phyloP scores from a whole-genome alignment of 2,888 invertebrate genomes.

The Hypomecis atomaria region DNA sequence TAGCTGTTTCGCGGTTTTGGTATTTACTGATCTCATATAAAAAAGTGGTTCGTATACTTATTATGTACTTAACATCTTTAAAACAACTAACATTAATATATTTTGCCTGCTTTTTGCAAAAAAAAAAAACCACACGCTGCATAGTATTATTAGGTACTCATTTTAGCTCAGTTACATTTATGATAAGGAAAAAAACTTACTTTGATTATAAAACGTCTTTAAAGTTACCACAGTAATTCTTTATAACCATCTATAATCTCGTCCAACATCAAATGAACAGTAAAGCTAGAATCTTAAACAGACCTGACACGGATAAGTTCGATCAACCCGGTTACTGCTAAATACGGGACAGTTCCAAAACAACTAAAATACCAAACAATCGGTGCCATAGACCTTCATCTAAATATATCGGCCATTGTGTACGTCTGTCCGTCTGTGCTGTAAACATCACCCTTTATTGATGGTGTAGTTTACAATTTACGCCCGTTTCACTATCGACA shows the following conservation, averaged over 20 bases:
- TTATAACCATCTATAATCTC: background rate
- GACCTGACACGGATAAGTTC: conserved; percentile 11
- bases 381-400: conserved; percentile 38
- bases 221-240: no score
- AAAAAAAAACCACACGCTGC: no score
- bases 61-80: no score
- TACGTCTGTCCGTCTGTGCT: conserved; percentile 36
- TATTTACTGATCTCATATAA: no score
- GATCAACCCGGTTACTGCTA: conserved; percentile 15
- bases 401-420: conserved; percentile 37
- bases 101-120: no score
- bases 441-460: conserved; percentile 40
- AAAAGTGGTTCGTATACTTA: no score
- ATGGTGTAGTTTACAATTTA: conserved; percentile 25
- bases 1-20: no score
- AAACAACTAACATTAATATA: no score
- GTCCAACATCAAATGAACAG: background rate
- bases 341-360: conserved; percentile 13
- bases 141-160: no score
- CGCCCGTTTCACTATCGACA: conserved; percentile 30
- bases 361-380: conserved; percentile 28
- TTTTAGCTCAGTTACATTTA: no score
- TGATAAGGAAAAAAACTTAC: no score
- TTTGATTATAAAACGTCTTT: no score
- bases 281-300: background rate